Conservation (phyloP, 2,113 vertebrate species). For the Nicator chloris region DNA sequence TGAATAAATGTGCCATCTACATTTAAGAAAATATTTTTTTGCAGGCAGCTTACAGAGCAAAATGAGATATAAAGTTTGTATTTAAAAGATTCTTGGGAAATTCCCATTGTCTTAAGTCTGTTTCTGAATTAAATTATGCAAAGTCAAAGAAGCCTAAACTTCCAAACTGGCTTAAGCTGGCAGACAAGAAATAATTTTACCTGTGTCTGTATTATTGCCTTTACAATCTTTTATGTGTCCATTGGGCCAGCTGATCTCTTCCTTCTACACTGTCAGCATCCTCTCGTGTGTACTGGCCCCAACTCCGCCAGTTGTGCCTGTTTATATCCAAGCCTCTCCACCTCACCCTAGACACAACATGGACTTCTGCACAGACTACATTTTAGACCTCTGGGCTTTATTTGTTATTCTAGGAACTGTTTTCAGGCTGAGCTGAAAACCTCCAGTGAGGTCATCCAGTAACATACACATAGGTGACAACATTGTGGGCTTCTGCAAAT, state of each 20-base stretch:
- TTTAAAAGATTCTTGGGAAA: neutral
- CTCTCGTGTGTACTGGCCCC: no score
- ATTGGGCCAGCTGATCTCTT: neutral
- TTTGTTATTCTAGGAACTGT: neutral
- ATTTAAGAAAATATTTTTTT: neutral
- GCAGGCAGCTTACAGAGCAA: neutral
- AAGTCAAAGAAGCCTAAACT: neutral
- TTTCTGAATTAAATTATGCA: neutral
- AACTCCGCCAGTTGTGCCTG: neutral
- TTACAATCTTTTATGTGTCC: neutral
- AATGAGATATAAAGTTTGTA: neutral
- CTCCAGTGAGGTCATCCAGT: neutral
- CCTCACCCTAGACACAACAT: neutral
- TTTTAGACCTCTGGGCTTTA: neutral
- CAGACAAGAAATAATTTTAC: neutral
- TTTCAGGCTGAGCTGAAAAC: neutral
- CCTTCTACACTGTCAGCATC: neutral
- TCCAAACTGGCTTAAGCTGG: neutral
- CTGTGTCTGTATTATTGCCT: neutral
- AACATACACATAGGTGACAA: neutral
- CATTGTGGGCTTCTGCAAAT: neutral
- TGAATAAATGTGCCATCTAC: neutral
- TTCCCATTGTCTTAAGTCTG: neutral
- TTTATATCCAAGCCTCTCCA: neutral
- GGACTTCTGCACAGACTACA: neutral